phyloP scores from a whole-genome alignment of 1,140 invertebrate species.

The Heliconius melpomene region DNA sequence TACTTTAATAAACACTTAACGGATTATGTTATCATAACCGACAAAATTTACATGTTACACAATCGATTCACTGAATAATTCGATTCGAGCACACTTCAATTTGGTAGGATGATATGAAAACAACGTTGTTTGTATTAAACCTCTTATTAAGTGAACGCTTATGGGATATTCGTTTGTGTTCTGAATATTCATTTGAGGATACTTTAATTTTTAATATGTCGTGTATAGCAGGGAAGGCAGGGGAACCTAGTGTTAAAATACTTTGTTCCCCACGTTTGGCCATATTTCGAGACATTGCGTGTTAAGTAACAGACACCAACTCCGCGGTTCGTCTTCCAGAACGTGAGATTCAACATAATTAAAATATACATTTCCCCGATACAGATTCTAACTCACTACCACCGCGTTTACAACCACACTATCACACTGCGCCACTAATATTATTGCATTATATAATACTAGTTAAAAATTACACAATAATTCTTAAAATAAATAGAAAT shows the following conservation, averaged over 20 bases:
- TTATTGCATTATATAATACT: too few relatives aligned
- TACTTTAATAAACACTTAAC: not conserved
- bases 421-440: too few relatives aligned
- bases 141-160: not conserved
- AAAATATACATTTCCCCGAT: too few relatives aligned
- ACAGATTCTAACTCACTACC: too few relatives aligned
- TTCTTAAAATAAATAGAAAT: not conserved
- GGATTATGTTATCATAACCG: not conserved
- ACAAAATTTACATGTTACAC: not conserved
- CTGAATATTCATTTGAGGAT: not conserved
- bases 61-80: not conserved
- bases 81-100: not conserved
- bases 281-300: too few relatives aligned
- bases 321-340: too few relatives aligned
- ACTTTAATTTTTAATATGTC: not conserved
- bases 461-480: too few relatives aligned
- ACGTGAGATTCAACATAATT: too few relatives aligned
- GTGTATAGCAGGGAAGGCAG: rapidly evolving
- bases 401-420: too few relatives aligned
- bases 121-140: not conserved
- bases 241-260: too few relatives aligned
- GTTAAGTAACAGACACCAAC: too few relatives aligned
- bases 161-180: not conserved
- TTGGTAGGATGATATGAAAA: conserved; percentile 5
- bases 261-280: rapidly evolving